Base-by-base conservation (phyloP, 2,113 vertebrate species). In the Baryphthengus martii region DNA sequence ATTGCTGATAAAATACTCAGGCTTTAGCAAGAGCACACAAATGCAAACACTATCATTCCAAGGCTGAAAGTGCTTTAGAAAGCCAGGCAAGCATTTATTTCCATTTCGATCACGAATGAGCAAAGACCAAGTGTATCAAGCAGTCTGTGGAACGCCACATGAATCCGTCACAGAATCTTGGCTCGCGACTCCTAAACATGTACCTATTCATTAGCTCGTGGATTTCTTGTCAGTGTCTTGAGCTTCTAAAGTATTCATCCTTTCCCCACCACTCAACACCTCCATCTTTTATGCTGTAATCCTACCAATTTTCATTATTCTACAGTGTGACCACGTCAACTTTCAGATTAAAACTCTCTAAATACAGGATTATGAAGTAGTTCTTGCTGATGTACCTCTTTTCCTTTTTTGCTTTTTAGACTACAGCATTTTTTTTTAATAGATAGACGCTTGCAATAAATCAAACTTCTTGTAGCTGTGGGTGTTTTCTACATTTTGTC, bases 161-260 rank as follows among this genome's bases (percentile, higher is more conserved):
- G 78, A 76, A 81, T 85, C 78, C 88, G 74, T 82, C 85, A 91
- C 49, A 85, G 78, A 82, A 81, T 75, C 55, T 50, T 72, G 37
- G 31, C 8, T 88, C 70, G 58, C 85, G 53, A 88, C 53, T 89
- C 37, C 42, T 75, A 79, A 85, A 40, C 37, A 68, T 55, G 75
- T 14, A 29, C 29, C 88, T 90, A 95, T 89, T 89, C 92, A 95
- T 86, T 95, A 92, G n/a, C 28, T 50, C 44, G 93, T 76, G 76
- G 92, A 91, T 94, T 96, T 96, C 62, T 93, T 93, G 87, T 88
- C 65, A 85, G n/a, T 91, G 45, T 75, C 85, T 84, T 78, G 39
- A 95, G 62, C 67, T 93, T 88, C 45, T 83, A 78, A 89, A 92
- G 25, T 68, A 77, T 88, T 91, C 84, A 49, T 83, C n/a, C 35